A percentile compares a stretch with the other conserved stretches of the same genome.
These are phyloP conservation scores for Apis florea DNA, from an alignment of 1,140 invertebrate species.

Conservation along the genomic window DNA sequence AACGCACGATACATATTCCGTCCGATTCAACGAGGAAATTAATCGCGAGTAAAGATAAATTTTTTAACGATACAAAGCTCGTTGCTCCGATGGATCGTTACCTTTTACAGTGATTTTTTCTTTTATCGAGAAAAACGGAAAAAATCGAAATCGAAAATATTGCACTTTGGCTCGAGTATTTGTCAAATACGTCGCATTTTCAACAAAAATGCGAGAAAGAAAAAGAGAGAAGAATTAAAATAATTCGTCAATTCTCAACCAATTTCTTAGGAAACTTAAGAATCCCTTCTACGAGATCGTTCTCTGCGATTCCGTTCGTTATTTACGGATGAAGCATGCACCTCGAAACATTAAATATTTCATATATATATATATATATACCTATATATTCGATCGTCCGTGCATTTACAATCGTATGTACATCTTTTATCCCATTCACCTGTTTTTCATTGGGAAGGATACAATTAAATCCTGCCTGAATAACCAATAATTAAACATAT, in stretches of 20 bases:
- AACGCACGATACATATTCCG: slow-evolving; percentile 9
- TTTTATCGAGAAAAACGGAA: background rate
- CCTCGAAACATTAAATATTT: slow-evolving; percentile 36
- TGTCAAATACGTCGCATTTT: background rate
- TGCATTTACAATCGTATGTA: slow-evolving; percentile 38
- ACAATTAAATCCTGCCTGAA: background rate
- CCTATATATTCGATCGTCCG: slow-evolving; percentile 13
- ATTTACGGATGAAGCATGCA: slow-evolving; percentile 20
- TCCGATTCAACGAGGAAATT: background rate
- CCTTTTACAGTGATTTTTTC: background rate
- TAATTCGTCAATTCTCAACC: background rate
- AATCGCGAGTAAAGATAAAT: background rate
- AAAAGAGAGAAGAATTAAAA: background rate
- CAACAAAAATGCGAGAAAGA: background rate
- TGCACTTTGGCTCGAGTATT: slow-evolving; percentile 44
- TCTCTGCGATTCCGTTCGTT: background rate
- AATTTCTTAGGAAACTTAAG: background rate
- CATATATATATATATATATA: background rate
- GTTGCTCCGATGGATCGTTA: background rate
- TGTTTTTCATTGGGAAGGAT: background rate
- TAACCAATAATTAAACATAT: background rate
- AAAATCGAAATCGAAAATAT: background rate
- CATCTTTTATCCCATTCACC: background rate
- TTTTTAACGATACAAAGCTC: slow-evolving; percentile 5
- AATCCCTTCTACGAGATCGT: background rate